Conservation (phyloP, 2,113 vertebrate genomes). For the Phyllostomus discolor region DNA sequence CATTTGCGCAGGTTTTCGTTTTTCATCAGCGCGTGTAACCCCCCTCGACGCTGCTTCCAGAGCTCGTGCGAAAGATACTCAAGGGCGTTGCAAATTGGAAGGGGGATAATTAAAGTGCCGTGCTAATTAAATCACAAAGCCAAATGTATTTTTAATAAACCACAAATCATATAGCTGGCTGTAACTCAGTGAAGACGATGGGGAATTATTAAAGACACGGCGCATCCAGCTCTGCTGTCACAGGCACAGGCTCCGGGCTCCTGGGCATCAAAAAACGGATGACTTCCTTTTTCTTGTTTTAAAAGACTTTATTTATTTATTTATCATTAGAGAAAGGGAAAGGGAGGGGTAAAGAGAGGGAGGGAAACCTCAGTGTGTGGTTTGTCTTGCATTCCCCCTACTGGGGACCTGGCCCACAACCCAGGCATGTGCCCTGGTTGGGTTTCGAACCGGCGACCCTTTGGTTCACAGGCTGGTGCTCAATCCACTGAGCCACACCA, state of each 20-base stretch:
- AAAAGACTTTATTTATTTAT: too few relatives aligned
- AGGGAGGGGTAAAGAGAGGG: too few relatives aligned
- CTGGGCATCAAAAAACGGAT: too few relatives aligned
- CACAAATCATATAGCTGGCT: neutral
- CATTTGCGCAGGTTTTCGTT: neutral
- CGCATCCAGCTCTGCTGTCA: too few relatives aligned
- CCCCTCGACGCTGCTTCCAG: neutral
- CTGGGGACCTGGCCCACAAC: too few relatives aligned
- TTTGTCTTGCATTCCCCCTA: too few relatives aligned
- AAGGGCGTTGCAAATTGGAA: neutral
- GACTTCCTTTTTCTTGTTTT: neutral
- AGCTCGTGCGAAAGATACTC: neutral
- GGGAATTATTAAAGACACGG: neutral
- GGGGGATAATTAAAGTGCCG: neutral
- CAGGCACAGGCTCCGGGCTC: fast-evolving
- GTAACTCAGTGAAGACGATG: neutral
- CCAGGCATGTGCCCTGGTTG: too few relatives aligned
- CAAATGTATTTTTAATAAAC: neutral
- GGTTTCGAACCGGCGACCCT: too few relatives aligned
- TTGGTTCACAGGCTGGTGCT: too few relatives aligned
- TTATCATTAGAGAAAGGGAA: too few relatives aligned
- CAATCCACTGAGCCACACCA: too few relatives aligned
- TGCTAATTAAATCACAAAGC: neutral
- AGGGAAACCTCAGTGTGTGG: too few relatives aligned
- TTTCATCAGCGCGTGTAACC: neutral